Percentiles rank a stretch among this genome's conserved stretches.
Evolutionary conservation across 2,113 vertebrate species (phyloP).

Genomic region (Rattus rattus): DNA sequence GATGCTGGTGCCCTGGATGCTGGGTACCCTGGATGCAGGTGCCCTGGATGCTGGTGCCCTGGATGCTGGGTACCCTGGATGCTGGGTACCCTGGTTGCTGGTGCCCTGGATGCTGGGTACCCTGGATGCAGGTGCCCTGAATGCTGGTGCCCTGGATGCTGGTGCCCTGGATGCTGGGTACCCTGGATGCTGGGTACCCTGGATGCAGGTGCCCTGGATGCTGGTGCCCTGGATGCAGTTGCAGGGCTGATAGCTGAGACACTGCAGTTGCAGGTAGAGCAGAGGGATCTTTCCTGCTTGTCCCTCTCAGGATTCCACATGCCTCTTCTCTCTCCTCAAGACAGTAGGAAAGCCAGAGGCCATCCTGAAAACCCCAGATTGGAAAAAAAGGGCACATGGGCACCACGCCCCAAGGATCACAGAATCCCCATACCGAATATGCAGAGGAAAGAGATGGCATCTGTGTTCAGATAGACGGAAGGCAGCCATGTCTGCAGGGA

Average conservation of each 20-base stretch:
- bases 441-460: neutral
- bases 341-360: neutral
- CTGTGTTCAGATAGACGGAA: neutral
- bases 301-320: rapidly evolving
- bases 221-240: neutral
- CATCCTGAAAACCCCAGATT: neutral
- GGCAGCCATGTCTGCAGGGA: neutral
- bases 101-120: no score
- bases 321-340: rapidly evolving
- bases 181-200: no score
- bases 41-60: neutral
- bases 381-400: neutral
- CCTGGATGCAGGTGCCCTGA: neutral
- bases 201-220: neutral
- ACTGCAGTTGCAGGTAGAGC: neutral
- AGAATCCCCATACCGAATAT: neutral
- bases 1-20: neutral
- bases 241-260: no score
- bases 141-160: neutral
- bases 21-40: neutral
- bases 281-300: neutral
- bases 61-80: neutral
- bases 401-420: neutral
- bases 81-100: neutral
- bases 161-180: neutral